Percentiles rank a stretch among this genome's conserved stretches.
These are phyloP conservation scores for Tapera naevia DNA, from an alignment of 2,797 vertebrate genomes.

Conservation along the genomic window DNA sequence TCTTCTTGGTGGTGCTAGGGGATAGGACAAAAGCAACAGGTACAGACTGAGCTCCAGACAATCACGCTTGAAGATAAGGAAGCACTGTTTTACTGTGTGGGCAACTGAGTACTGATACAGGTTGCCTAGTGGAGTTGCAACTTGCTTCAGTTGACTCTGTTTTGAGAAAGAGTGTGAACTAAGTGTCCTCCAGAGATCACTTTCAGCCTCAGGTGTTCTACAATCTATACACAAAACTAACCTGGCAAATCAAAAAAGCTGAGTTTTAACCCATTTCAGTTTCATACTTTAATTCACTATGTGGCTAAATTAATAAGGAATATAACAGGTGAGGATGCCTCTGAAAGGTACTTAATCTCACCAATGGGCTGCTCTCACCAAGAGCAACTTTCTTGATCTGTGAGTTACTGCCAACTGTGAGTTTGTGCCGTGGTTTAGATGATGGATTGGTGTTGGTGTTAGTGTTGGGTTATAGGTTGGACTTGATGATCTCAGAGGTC, in stretches of 20 bases:
- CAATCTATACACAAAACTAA: neutral
- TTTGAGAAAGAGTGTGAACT: neutral
- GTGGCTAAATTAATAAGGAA: neutral
- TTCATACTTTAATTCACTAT: neutral
- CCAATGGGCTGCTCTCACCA: neutral
- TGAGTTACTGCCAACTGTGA: no score
- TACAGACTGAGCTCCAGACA: neutral
- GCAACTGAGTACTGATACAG: neutral
- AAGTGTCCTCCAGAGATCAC: neutral
- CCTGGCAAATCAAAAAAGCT: neutral
- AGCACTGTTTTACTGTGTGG: neutral
- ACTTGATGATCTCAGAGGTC: no score
- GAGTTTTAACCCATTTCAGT: neutral
- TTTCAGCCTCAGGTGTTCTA: neutral
- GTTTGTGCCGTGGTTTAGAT: no score
- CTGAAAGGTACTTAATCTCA: neutral
- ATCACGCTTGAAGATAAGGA: neutral
- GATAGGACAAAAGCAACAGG: neutral
- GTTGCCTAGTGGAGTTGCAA: neutral
- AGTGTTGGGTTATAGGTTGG: no score
- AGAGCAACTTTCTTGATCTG: neutral
- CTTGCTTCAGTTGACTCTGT: neutral
- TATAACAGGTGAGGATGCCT: neutral
- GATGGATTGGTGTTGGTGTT: no score
- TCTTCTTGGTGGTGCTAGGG: neutral